Evolutionary conservation across 2,797 vertebrate genomes (phyloP), one percentile per base, ranked within the genome.

Genomic region (Oreortyx pictus): DNA sequence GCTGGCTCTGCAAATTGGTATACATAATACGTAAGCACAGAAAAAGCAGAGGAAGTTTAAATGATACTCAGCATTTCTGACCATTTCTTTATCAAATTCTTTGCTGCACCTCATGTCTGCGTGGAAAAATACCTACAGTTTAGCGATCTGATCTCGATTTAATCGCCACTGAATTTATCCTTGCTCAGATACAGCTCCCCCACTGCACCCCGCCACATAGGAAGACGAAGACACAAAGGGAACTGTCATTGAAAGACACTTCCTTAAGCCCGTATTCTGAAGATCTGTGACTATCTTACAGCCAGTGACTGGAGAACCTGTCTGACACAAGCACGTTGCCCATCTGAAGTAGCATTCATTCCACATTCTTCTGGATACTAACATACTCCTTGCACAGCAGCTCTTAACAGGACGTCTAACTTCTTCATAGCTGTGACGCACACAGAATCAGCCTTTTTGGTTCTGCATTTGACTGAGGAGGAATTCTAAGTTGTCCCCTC

Each of bases 1-100:
- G 98, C 90, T 99, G 98, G 89, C 96, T 98, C 99, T 99, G 93
- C 44, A 65, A 78, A 90, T 59, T 70, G 72, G 35, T 46, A 86
- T 24, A 82, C 10, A 47, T 12, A 70, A 71, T 13, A 49, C 2
- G 47, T 24, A 74, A 79, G 23, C 86, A 33, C 16, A 81, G 18
- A 84, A 71, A 88, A 64, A 3, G 0, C 8, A 47, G n/a, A 73
- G 20, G n/a, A 62, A 82, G 11, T 52, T 70, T 37, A 72, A 75
- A 47, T 57, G 2, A 29, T 7, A 52, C 54, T 91, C 54, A 76
- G 6, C 49, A 43, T 33, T 86, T 80, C 41, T 62, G 74, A 82
- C 6, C 11, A 35, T 35, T 88, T 71, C 19, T 77, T 73, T 49
- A 87, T 24, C 17, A 74, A 44, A 41, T 25, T 52, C 44, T 66